phyloP scores from a whole-genome alignment of 2,113 vertebrate species.

The Microcebus jonahi region DNA sequence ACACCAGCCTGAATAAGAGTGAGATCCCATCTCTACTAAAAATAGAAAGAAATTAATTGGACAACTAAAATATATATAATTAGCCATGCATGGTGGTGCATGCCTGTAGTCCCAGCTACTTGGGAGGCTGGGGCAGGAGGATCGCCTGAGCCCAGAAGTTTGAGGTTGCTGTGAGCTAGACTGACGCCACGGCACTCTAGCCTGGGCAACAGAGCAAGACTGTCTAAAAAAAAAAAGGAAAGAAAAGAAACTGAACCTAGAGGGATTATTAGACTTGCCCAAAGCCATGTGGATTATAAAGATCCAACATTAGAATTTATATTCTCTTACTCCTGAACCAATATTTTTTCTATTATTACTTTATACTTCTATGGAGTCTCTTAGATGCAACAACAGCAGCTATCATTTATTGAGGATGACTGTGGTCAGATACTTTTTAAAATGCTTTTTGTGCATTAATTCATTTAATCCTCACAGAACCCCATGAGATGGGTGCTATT shows the following conservation, averaged over 20 bases:
- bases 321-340: background rate
- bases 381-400: background rate
- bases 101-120: no score
- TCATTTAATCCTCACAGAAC: background rate
- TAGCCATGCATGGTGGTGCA: no score
- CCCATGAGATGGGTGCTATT: background rate
- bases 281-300: background rate
- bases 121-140: no score
- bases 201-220: no score
- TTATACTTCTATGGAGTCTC: background rate
- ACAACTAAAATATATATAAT: no score
- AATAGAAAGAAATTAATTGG: no score
- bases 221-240: no score
- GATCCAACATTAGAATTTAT: background rate
- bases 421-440: background rate
- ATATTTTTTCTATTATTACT: background rate
- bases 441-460: background rate
- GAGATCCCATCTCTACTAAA: no score
- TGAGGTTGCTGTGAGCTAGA: no score
- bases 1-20: no score
- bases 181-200: no score
- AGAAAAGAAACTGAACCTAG: background rate
- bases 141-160: no score
- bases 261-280: background rate
- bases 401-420: conserved; percentile 4